A percentile compares a stretch with the other conserved stretches of the same genome.
phyloP scores from a whole-genome alignment of 2,888 invertebrate species.

The Dynastes tityus region DNA sequence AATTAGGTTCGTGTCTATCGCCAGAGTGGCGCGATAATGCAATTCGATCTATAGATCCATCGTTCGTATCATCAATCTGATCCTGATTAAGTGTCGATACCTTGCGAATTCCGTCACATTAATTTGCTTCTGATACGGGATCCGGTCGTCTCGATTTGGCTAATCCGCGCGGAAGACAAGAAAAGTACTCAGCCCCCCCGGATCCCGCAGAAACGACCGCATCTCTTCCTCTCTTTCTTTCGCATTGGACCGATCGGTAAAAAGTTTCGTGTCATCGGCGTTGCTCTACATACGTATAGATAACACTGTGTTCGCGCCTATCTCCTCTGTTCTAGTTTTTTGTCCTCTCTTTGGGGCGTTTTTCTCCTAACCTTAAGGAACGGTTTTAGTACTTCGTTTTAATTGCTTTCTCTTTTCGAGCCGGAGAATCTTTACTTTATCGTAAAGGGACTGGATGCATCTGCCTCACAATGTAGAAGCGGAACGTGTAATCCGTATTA shows the following conservation, averaged over 20 bases:
- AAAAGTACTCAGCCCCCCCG: constrained; percentile 34
- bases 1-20: neutral
- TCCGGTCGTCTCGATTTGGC: constrained; percentile 30
- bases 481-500: constrained; percentile 10
- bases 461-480: neutral
- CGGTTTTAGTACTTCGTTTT: constrained; percentile 35
- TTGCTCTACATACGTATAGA: constrained; percentile 32
- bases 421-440: constrained; percentile 14
- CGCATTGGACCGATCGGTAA: neutral
- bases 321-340: neutral
- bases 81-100: constrained; percentile 57
- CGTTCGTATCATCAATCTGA: constrained; percentile 45
- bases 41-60: constrained; percentile 10
- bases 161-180: constrained; percentile 29
- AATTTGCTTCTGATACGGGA: constrained; percentile 55
- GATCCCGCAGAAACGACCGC: constrained; percentile 41
- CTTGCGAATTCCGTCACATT: constrained; percentile 54
- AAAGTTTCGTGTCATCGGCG: constrained; percentile 26
- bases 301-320: constrained; percentile 26
- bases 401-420: constrained; percentile 39
- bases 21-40: constrained; percentile 12
- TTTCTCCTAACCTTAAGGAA: neutral
- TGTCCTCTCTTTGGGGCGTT: neutral
- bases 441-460: constrained; percentile 7
- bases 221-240: constrained; percentile 16